These are phyloP conservation scores for Drosophila orena DNA, from an alignment of 1,140 invertebrate genomes.

Conservation along the genomic window DNA sequence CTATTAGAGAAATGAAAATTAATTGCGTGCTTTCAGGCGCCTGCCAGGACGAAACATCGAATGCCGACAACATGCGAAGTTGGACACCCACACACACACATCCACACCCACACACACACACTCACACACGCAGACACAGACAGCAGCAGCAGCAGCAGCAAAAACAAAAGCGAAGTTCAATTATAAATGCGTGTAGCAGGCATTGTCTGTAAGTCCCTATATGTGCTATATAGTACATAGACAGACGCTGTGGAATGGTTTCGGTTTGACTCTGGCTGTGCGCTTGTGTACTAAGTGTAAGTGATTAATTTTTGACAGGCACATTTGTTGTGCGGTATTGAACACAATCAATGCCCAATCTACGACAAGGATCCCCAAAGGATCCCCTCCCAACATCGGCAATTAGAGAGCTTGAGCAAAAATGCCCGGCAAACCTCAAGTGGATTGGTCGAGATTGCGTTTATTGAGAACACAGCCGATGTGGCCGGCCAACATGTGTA, in stretches of 20 bases:
- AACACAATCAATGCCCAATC: constrained; percentile 81
- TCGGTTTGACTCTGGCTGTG: constrained; percentile 9
- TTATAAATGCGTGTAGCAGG: constrained; percentile 77
- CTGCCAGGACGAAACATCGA: constrained; percentile 65
- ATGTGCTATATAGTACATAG: not conserved
- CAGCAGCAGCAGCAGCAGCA: not conserved
- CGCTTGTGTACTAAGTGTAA: constrained; percentile 71
- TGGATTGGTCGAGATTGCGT: constrained; percentile 30
- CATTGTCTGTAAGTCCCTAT: constrained; percentile 57
- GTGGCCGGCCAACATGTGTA: constrained; percentile 1
- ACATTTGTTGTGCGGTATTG: constrained; percentile 76
- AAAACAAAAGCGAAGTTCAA: constrained; percentile 79
- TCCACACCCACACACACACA: constrained; percentile 60
- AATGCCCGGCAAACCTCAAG: constrained; percentile 34
- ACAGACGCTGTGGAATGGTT: constrained; percentile 1
- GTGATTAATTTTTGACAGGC: constrained; percentile 82
- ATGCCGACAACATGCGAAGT: constrained; percentile 74
- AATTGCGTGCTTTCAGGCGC: constrained; percentile 77
- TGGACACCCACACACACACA: constrained; percentile 53
- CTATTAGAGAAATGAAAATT: constrained; percentile 83
- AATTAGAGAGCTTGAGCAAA: constrained; percentile 40
- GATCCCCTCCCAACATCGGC: constrained; percentile 6
- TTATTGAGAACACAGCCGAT: constrained; percentile 28
- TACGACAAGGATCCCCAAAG: constrained; percentile 60
- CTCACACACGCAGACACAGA: constrained; percentile 15